Evolutionary conservation across 2,113 vertebrate species (phyloP).

Genomic region (Apteryx owenii): DNA sequence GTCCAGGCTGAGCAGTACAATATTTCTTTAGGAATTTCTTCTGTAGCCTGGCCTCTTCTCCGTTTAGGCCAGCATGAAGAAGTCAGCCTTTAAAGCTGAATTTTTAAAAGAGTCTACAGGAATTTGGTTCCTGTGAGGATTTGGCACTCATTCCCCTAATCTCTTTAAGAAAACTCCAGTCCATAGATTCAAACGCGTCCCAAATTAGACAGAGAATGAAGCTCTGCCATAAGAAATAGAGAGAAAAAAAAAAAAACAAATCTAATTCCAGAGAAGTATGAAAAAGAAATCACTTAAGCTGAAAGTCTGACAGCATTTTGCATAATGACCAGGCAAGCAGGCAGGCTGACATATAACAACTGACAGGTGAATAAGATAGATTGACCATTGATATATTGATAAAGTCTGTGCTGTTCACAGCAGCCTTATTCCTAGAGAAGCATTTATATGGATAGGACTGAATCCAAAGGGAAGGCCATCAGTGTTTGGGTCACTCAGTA

Average conservation of each 20-base stretch:
- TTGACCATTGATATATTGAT: conserved; percentile 49
- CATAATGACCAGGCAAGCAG: conserved; percentile 19
- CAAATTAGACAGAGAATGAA: conserved; percentile 40
- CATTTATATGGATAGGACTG: background rate
- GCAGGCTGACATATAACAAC: background rate
- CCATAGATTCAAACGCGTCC: conserved; percentile 1
- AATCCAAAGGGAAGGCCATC: background rate
- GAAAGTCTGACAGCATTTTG: conserved; percentile 28
- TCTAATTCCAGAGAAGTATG: background rate
- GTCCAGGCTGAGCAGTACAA: background rate
- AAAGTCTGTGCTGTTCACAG: background rate
- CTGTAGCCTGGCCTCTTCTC: conserved; percentile 11
- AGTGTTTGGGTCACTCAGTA: background rate
- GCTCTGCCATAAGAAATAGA: background rate
- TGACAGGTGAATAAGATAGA: conserved; percentile 22
- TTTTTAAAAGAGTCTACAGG: conserved; percentile 50
- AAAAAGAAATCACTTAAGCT: conserved; percentile 36
- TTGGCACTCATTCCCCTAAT: conserved; percentile 36
- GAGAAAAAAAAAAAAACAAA: background rate
- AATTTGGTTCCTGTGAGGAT: conserved; percentile 46
- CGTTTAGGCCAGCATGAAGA: conserved; percentile 23
- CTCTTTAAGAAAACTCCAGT: conserved; percentile 40
- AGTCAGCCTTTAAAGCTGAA: conserved; percentile 44
- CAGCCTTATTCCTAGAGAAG: background rate
- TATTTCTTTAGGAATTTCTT: background rate